phyloP scores from a whole-genome alignment of 2,797 vertebrate species.

The Alfaro cultratus region DNA sequence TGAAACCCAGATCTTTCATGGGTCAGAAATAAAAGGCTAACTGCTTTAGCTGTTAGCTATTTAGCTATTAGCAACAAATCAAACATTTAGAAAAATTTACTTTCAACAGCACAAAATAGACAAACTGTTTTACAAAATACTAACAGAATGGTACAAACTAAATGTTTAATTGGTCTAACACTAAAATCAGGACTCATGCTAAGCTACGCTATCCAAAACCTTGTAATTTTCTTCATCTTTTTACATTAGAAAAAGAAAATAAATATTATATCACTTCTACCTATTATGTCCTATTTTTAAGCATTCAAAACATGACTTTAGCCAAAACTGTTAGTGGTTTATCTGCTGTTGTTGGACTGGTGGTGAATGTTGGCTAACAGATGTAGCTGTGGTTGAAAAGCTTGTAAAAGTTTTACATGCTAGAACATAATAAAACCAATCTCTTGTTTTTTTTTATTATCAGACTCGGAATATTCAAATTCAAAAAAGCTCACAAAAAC shows the following conservation, averaged over 20 bases:
- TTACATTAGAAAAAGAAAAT: background rate
- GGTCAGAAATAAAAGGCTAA: background rate
- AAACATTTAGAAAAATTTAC: background rate
- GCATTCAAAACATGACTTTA: background rate
- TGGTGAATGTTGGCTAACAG: background rate
- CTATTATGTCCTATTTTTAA: background rate
- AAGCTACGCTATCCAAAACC: background rate
- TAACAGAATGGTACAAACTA: background rate
- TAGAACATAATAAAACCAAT: background rate
- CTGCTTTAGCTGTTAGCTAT: background rate
- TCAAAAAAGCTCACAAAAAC: background rate
- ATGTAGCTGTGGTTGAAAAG: background rate
- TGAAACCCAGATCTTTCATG: background rate
- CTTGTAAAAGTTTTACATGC: background rate
- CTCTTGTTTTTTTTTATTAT: background rate
- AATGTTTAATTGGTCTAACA: background rate
- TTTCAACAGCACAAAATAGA: background rate
- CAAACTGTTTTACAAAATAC: background rate
- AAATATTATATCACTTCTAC: background rate
- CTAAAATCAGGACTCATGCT: background rate
- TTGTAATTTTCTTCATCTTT: background rate
- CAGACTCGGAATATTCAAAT: background rate
- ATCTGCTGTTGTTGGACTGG: background rate
- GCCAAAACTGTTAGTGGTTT: background rate
- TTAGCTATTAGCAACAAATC: background rate